Evolutionary conservation across 1,140 invertebrate genomes (phyloP), one percentile per base, ranked within the genome.

Genomic region (Calliopsis andreniformis): DNA sequence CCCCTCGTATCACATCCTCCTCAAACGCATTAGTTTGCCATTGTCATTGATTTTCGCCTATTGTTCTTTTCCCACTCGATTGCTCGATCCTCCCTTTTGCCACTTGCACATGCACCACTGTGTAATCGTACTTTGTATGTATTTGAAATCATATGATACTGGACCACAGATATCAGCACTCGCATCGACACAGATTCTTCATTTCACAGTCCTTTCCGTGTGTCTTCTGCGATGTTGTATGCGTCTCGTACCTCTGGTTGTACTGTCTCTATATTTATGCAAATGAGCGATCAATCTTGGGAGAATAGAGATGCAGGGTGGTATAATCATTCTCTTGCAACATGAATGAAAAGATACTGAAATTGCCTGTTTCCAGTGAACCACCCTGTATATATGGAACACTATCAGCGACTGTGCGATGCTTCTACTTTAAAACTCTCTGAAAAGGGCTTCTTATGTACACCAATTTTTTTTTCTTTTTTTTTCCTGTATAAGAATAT

Each of bases 1-100:
- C 78, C 87, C 81, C 82, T 76, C 77, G 58, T 68, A 32, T 61
- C 51, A 59, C 58, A 10, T 67, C 45, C 25, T 39, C 56, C 79
- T 18, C 42, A 28, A 30, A 51, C 39, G 35, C 35, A 10, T 58
- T 76, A 43, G 30, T 75, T 64, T 73, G 56, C 53, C 58, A 69
- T 20, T 76, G 30, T 80, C n/a, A 61, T 59, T 79, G 28, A 67
- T 80, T 76, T 61, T 72, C n/a, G 20, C 53, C 12, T 49, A 47
- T 18, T 68, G n/a, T 39, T 80, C 80, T 80, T 55, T 28, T 55
- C n/a, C 28, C 45, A 47, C 45, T 20, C 6, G 18, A 30, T 30
- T 55, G 25, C 53, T 28, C 53, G 53, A 30, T 28, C 23, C 28
- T 2, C 10, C 28, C 20, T 7, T 66, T 66, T 35, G 25, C 47